These are phyloP conservation scores for Tachysurus vachellii DNA, from an alignment of 2,113 vertebrate genomes.

Conservation along the genomic window DNA sequence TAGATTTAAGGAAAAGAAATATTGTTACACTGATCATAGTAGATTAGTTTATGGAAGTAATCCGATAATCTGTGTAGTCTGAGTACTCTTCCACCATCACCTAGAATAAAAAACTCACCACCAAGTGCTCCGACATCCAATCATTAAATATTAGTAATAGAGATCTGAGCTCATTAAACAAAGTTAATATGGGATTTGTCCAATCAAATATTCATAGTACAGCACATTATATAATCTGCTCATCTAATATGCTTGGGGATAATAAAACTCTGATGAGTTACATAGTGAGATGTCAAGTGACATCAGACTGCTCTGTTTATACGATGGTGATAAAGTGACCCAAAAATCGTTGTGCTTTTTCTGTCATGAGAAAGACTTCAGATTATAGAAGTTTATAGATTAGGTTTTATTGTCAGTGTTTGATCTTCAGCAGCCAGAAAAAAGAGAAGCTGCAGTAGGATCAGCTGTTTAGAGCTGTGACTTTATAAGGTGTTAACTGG, in stretches of 20 bases:
- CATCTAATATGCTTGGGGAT: slow-evolving; percentile 49
- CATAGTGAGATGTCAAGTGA: slow-evolving; percentile 27
- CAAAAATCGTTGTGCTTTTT: background rate
- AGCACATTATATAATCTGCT: slow-evolving; percentile 41
- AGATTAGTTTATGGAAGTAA: background rate
- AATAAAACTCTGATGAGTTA: slow-evolving; percentile 32
- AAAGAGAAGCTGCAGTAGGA: background rate
- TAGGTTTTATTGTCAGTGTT: background rate
- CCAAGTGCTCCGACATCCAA: slow-evolving; percentile 36
- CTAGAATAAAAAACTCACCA: slow-evolving; percentile 36
- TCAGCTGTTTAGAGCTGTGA: background rate
- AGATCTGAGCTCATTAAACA: slow-evolving; percentile 58
- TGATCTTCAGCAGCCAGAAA: background rate
- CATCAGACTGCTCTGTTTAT: background rate
- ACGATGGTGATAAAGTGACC: background rate
- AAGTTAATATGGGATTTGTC: slow-evolving; percentile 57
- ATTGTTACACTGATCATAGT: background rate
- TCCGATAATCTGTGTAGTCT: background rate
- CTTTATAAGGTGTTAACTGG: background rate
- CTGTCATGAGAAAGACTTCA: background rate
- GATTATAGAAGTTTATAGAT: background rate
- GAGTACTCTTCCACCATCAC: background rate
- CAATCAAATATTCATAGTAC: slow-evolving; percentile 57
- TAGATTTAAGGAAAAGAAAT: background rate
- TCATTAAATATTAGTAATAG: slow-evolving; percentile 58